Evolutionary conservation across 2,888 invertebrate genomes (phyloP), one percentile per base, ranked within the genome.

Genomic region (Teleiodes luculella): DNA sequence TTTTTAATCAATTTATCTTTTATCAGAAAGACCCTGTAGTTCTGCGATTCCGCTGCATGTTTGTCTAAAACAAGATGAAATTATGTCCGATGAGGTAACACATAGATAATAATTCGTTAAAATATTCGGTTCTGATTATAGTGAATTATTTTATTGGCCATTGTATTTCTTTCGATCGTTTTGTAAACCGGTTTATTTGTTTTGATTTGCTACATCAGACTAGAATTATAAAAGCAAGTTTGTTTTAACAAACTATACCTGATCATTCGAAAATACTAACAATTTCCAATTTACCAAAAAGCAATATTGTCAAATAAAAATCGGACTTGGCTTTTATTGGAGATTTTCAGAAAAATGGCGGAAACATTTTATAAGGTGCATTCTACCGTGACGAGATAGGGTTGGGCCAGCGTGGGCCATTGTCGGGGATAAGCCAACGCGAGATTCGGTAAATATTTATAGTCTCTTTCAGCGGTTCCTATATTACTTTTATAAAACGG

Each of bases 311-410:
- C 24, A 24, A 24, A 24, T 24, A 24, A 24, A n/a, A 24, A 24
- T 24, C 6, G 24, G 24, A 24, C 20, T 20, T 11, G 2, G 43
- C 13, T 14, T 28, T 11, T 37, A 37, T 37, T 16, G 37, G 16
- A 35, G 20, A 45, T 52, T 52, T 13, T 13, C 45, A 18, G 13
- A 47, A 54, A 66, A 68, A 68, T 67, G 66, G 65, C 61, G 60
- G 60, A 20, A 66, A 64, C 57, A 71, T 69, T 71, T 68, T 68
- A 69, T 67, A 67, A 68, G 70, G 70, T 71, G 66, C 66, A 64
- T 58, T 66, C 66, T 66, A 66, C 64, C 67, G 68, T 71, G 65
- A 68, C 67, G 63, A 69, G 67, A 72, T 74, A 68, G 66, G 66
- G 62, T 66, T 67, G 20, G 24, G 70, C 68, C 72, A 70, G 69